Evolutionary conservation across 2,797 vertebrate species (phyloP).

Genomic region (Dryobates pubescens): DNA sequence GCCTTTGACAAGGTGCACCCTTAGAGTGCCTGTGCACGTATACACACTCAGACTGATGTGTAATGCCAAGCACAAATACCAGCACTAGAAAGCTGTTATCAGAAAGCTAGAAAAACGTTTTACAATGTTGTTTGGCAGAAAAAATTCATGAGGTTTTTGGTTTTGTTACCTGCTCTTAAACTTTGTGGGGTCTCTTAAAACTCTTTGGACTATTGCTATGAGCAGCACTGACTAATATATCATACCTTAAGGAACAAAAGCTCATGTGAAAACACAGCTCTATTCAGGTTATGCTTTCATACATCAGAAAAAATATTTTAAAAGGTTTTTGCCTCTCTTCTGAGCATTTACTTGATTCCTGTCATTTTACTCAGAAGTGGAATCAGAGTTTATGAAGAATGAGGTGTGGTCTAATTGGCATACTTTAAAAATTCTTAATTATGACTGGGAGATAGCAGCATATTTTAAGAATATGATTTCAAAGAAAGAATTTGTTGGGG

Average conservation of each 20-base stretch:
- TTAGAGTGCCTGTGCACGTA: neutral
- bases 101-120: neutral
- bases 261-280: conserved; percentile 1
- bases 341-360: conserved; percentile 36
- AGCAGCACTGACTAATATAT: neutral
- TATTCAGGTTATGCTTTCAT: conserved; percentile 19
- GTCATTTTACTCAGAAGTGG: conserved; percentile 7
- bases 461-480: neutral
- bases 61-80: neutral
- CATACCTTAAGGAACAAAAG: neutral
- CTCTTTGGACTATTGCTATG: neutral
- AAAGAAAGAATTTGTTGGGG: neutral
- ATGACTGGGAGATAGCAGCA: neutral
- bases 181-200: neutral
- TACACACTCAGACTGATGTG: neutral
- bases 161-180: neutral
- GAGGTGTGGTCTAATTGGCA: neutral
- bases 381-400: conserved; percentile 36
- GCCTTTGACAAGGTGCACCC: neutral
- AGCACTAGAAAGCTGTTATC: neutral
- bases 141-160: neutral
- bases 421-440: conserved; percentile 28
- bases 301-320: conserved; percentile 25
- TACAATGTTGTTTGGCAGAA: neutral
- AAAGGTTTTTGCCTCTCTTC: conserved; percentile 6